Base-by-base conservation (phyloP, 2,113 vertebrate species). In the Myodes glareolus region DNA sequence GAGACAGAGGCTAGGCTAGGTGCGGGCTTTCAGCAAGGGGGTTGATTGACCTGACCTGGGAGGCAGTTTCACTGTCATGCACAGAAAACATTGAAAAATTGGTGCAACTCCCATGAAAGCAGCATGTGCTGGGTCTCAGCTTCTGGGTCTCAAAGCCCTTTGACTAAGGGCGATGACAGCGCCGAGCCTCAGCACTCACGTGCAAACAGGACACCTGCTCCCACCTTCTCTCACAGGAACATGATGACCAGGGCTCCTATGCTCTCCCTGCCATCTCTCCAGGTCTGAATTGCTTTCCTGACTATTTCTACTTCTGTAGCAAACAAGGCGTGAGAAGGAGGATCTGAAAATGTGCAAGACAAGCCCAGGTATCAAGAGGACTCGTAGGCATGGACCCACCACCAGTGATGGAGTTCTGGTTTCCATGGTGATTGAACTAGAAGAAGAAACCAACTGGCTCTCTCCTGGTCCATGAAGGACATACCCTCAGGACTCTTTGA, bases 201-300 rank as follows among this genome's bases (percentile, higher is more conserved):
- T 16, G 7, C 19, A 31, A 36, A 45, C 0, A 21, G 70, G 84
- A 33, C 0, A 29, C 55, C 31, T 5, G 58, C 17, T 14, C 31
- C 82, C 16, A 12, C 16, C 23, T 0, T 21, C 0, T 4, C 45
- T 39, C 81, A 17, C 12, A 39, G 16, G 45, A 47, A 5, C 75
- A 33, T 0, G 0, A 2, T 0, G 67, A 19, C 33, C 82, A 39
- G 29, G 68, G 31, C 11, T 77, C 7, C 0, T 8, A 29, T 3
- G 7, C 76, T 6, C n/a, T 36, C 0, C 14, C 10, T 0, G 36
- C 68, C 17, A 11, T 12, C 25, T 14, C 25, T 1, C 52, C 0
- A 42, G 70, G 8, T 50, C 75, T 16, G 50, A 29, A 25, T 23
- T 45, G 25, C 3, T 14, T 31, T 31, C 8, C 85, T 80, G 5